Conservation (phyloP, 2,113 vertebrate genomes). For the Thamnaconus septentrionalis region DNA sequence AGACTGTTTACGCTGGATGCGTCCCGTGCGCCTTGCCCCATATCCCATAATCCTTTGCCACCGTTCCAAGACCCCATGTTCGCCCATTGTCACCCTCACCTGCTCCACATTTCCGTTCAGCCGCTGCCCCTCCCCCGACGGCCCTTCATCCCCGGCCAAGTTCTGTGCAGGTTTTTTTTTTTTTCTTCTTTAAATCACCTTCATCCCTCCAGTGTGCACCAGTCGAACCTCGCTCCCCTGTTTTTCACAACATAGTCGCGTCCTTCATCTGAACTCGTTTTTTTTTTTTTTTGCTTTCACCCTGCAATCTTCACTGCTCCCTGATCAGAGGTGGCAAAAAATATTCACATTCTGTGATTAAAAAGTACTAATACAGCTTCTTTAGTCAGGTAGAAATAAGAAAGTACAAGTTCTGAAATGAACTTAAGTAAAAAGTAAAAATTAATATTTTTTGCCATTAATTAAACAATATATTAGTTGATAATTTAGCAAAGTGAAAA, state of each 20-base stretch:
- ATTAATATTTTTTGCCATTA: too few species aligned
- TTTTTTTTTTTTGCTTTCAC: not conserved
- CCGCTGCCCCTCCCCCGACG: constrained; percentile 25
- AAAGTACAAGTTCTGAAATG: too few species aligned
- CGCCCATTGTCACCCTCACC: constrained; percentile 62
- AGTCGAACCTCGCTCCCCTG: constrained; percentile 1
- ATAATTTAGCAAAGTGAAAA: too few species aligned
- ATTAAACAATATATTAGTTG: too few species aligned
- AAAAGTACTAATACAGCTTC: too few species aligned
- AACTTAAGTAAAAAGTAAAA: too few species aligned
- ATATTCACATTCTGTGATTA: too few species aligned
- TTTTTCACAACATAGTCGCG: too few species aligned
- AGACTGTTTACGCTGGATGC: constrained; percentile 56
- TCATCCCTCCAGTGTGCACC: constrained; percentile 7
- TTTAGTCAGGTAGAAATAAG: too few species aligned
- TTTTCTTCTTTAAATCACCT: not conserved
- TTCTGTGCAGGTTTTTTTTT: not conserved
- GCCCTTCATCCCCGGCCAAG: constrained; percentile 54
- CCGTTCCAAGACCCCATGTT: constrained; percentile 59
- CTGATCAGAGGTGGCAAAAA: too few species aligned
- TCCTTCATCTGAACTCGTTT: not conserved
- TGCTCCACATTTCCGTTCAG: constrained; percentile 48
- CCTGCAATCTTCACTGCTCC: not conserved
- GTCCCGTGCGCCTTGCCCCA: constrained; percentile 65
- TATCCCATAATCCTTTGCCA: constrained; percentile 70